Evolutionary conservation across 1,140 invertebrate genomes (phyloP), one percentile per base, ranked within the genome.

Genomic region (Bombus superbus): DNA sequence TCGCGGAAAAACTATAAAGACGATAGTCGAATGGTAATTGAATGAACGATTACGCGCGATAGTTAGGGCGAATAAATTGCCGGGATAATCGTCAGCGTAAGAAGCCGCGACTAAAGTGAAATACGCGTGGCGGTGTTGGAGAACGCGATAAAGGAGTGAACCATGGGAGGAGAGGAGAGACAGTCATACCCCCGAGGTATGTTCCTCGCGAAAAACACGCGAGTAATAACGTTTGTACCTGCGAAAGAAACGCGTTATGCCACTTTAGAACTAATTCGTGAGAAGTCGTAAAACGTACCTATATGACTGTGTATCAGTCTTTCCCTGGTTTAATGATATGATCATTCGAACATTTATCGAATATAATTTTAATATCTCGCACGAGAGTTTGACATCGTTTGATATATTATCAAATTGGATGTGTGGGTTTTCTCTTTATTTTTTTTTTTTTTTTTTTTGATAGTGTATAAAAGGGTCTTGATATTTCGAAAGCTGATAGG

Each of bases 51-150:
- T 88, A 88, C 87, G 38, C 28, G 57, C 44, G 78, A 68, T 69
- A 64, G 83, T 88, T 89, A 76, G 66, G 25, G 83, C 25, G 62
- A 83, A 89, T 89, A 89, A 89, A 88, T 88, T 86, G 87, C 69
- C 77, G 57, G 72, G 79, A 69, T 82, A 82, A 89, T 88, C 77
- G 77, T 32, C 44, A 28, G 38, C 47, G 74, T 62, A 86, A 79
- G 83, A 79, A 88, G 79, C 73, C 59, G 44, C 73, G 44, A 62
- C 53, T 40, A 53, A 28, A 62, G 86, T 38, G 42, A 76, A 79
- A 79, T 53, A 64, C n/a, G 59, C 68, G 79, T 68, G 80, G 42
- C 69, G 76, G 44, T 64, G 59, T 25, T 81, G 10, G 28, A 40
- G 40, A 68, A 28, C 68, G 68, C 81, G 35, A 68, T 38, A 53